phyloP scores from a whole-genome alignment of 2,797 vertebrate genomes.

The Capromys pilorides region DNA sequence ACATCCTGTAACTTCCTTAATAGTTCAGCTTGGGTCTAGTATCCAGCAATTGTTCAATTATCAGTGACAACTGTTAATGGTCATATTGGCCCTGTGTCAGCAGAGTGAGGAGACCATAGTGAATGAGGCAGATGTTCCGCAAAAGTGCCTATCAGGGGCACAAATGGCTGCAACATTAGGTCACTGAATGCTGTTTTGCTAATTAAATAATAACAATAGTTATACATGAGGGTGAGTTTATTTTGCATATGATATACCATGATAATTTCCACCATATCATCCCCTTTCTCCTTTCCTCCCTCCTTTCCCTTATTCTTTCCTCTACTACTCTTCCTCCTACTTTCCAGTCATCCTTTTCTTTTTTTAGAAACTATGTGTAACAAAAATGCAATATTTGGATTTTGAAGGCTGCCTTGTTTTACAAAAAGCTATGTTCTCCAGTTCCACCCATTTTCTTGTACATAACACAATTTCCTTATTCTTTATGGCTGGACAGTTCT shows the following conservation, averaged over 20 bases:
- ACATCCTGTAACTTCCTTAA: neutral
- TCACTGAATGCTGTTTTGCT: neutral
- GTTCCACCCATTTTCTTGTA: neutral
- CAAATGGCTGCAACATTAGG: neutral
- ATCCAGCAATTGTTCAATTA: neutral
- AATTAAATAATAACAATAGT: neutral
- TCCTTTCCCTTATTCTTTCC: neutral
- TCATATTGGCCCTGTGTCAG: neutral
- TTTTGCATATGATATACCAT: neutral
- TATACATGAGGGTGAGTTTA: neutral
- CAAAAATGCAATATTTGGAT: neutral
- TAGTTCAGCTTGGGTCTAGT: neutral
- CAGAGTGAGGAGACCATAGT: neutral
- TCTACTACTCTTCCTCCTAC: neutral
- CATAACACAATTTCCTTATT: neutral
- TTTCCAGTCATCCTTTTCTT: neutral
- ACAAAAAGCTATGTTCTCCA: neutral
- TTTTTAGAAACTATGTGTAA: neutral
- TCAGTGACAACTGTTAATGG: neutral
- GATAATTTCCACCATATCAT: neutral
- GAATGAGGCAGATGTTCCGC: neutral
- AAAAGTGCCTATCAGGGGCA: neutral
- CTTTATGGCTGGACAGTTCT: neutral
- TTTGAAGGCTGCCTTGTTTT: neutral
- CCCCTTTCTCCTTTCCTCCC: neutral